Evolutionary conservation across 1,140 invertebrate species (phyloP).

Genomic region (Brachionus paranguensis): DNA sequence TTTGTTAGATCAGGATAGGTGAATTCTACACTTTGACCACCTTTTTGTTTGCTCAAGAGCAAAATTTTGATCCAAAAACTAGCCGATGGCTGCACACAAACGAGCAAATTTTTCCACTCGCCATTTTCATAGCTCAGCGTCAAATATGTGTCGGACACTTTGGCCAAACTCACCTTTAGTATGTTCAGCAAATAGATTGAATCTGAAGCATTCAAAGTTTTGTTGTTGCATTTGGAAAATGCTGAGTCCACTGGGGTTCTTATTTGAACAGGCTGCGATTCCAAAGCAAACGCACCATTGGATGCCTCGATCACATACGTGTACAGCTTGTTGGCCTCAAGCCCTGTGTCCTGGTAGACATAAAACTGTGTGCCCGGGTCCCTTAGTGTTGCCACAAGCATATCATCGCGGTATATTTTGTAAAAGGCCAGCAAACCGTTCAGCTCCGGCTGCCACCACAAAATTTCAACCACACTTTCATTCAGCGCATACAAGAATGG

Average conservation of each 20-base stretch:
- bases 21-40: neutral
- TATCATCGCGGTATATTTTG: neutral
- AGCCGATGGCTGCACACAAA: neutral
- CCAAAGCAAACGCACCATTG: neutral
- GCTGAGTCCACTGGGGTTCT: neutral
- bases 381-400: neutral
- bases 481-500: neutral
- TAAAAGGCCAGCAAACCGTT: neutral
- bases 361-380: neutral
- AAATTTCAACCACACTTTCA: neutral
- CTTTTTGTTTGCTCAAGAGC: neutral
- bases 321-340: neutral
- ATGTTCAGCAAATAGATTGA: neutral
- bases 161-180: neutral
- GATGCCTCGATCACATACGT: neutral
- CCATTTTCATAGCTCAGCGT: neutral
- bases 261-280: neutral
- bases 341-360: neutral
- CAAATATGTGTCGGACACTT: neutral
- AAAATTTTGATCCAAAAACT: constrained; percentile 23
- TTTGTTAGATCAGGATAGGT: neutral
- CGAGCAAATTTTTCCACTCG: neutral
- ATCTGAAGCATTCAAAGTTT: neutral
- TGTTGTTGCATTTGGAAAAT: neutral
- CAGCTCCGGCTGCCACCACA: neutral